Base-by-base conservation (phyloP, 2,888 invertebrate genomes). In the Melitaea athalia region DNA sequence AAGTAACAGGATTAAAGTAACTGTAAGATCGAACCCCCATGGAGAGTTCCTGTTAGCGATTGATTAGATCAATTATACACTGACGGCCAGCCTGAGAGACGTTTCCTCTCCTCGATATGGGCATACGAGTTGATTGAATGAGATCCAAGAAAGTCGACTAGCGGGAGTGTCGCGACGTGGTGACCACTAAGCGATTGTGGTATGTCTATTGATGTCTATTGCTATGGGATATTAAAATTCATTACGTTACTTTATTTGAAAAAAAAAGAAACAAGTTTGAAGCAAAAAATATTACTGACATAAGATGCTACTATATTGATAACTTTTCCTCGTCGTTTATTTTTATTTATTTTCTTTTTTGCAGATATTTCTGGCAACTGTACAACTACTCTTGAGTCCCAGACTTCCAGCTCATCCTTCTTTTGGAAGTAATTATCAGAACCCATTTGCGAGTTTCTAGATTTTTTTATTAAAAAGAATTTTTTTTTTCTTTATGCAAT, bases 41-140 rank as follows among this genome's bases (percentile, higher is more conserved):
- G 62, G 45, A 69, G 67, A 63, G 64, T 71, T 69, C 71, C 69
- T 69, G 69, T 49, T 52, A 24, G 69, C 52, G 69, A 71, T 69
- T 67, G 69, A 65, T 67, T 50, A 55, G n/a, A 69, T 62, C 67
- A 67, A 71, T 71, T 71, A 71, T 64, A 66, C 49, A 60, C 45
- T 50, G 55, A 62, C 50, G 63, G 59, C 15, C 69, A 31, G 71
- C 53, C 59, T 65, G 70, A 71, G 71, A 65, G 71, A 71, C 71
- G 57, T 71, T 63, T 69, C 69, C 71, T 71, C 69, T 55, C 52
- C 63, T 49, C 17, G 50, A 71, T 73, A 74, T 70, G 74, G 74
- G 47, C 71, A 73, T 70, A 65, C 70, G 67, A 59, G 53, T 70
- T 69, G 64, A 73, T 68, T 74, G 74, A 74, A 74, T 73, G 69